A percentile compares a stretch with the other conserved stretches of the same genome.
Evolutionary conservation across 1,140 invertebrate species (phyloP).

Genomic region (Plectrocnemia conspersa): DNA sequence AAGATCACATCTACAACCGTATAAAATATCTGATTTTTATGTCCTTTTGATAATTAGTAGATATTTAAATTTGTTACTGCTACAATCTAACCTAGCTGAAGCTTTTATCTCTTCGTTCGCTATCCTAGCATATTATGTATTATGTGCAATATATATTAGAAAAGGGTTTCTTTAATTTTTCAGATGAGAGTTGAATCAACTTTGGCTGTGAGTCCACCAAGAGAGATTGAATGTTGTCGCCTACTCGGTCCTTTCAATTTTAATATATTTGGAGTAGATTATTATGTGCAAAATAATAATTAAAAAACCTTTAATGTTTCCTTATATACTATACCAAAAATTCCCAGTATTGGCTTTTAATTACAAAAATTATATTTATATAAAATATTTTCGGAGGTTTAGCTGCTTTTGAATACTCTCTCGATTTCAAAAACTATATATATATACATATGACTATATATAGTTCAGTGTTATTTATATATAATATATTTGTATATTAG

Average conservation of each 20-base stretch:
- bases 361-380: conserved; percentile 24
- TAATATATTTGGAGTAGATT: conserved; percentile 15
- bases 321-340: conserved; percentile 31
- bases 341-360: conserved; percentile 28
- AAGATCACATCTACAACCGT: too few relatives aligned
- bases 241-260: conserved; percentile 15
- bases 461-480: neutral
- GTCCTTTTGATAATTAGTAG: too few relatives aligned
- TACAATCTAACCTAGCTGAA: too few relatives aligned
- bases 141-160: too few relatives aligned
- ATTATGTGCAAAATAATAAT: conserved; percentile 19
- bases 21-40: too few relatives aligned
- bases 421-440: conserved; percentile 1
- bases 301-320: conserved; percentile 24
- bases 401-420: conserved; percentile 16
- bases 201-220: conserved; percentile 18
- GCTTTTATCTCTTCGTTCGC: too few relatives aligned
- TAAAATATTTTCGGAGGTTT: conserved; percentile 6
- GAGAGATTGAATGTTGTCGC: conserved; percentile 2
- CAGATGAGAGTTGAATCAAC: conserved; percentile 34
- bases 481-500: neutral
- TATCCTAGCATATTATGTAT: too few relatives aligned
- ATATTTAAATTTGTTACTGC: too few relatives aligned
- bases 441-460: too few relatives aligned
- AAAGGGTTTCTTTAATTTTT: too few relatives aligned